A percentile compares a stretch with the other conserved stretches of the same genome.
These are phyloP conservation scores for Morus bassanus DNA, from an alignment of 2,797 vertebrate species.

Conservation along the genomic window DNA sequence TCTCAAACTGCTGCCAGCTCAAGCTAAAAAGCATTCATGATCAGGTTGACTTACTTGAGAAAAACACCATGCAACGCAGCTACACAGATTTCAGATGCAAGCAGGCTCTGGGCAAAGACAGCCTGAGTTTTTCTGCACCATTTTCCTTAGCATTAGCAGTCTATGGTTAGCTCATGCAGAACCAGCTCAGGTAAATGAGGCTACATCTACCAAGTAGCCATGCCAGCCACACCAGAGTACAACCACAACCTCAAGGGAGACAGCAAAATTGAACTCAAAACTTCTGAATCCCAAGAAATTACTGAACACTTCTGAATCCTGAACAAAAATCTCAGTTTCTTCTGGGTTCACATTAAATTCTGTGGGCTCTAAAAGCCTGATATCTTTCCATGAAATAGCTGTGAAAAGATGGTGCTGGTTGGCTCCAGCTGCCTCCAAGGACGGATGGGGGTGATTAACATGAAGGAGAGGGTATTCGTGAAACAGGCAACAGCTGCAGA, in stretches of 20 bases:
- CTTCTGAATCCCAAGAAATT: neutral
- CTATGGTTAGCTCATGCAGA: neutral
- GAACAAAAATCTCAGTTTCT: neutral
- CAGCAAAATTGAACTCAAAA: neutral
- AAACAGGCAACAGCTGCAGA: constrained; percentile 22
- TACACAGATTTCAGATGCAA: neutral
- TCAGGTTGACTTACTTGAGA: neutral
- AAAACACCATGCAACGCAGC: neutral
- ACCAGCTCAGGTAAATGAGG: neutral
- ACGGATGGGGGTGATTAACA: neutral
- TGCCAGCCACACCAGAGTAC: neutral
- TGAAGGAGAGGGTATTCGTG: neutral
- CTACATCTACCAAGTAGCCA: neutral
- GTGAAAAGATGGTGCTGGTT: neutral
- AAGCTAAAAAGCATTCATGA: neutral
- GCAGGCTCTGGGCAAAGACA: neutral
- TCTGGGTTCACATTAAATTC: neutral
- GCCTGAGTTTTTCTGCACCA: neutral
- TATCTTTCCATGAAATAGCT: neutral
- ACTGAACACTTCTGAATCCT: neutral
- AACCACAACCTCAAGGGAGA: neutral
- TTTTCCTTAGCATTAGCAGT: neutral
- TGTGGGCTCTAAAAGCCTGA: neutral
- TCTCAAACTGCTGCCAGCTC: neutral
- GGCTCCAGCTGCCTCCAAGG: neutral